These are phyloP conservation scores for Asarcornis scutulata DNA, from an alignment of 2,113 vertebrate genomes.

Conservation along the genomic window DNA sequence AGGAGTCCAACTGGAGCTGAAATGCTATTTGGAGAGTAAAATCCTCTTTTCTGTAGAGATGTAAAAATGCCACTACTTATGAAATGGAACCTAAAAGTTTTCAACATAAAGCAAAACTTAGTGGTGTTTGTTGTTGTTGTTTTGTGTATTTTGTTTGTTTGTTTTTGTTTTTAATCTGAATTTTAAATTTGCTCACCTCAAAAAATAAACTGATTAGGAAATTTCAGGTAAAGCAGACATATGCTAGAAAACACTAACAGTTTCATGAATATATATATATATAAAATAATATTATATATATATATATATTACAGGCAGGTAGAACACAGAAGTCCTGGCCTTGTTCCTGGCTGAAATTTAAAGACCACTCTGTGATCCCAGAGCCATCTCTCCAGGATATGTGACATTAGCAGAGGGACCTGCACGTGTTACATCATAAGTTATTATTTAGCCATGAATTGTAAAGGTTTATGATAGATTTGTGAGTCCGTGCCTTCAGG, in stretches of 20 bases:
- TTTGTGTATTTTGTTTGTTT: not conserved
- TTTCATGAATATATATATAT: not conserved
- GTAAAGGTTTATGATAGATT: not conserved
- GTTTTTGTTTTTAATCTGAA: not conserved
- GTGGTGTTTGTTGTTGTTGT: not conserved
- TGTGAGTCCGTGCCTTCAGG: not conserved
- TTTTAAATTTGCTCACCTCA: not conserved
- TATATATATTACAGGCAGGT: not conserved
- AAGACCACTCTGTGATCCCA: not conserved
- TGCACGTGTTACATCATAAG: not conserved
- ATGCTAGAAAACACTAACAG: not conserved
- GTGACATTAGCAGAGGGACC: not conserved
- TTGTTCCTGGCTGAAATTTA: not conserved
- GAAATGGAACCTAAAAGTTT: not conserved
- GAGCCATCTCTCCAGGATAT: not conserved
- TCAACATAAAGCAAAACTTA: not conserved
- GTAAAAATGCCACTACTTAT: not conserved
- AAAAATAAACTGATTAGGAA: not conserved
- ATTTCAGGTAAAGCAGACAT: not conserved
- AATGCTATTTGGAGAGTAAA: not conserved
- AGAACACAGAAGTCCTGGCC: not conserved
- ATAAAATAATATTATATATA: too few relatives aligned
- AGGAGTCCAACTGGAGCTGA: not conserved
- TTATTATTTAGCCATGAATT: not conserved
- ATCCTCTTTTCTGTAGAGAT: not conserved